Conservation (phyloP, 2,797 vertebrate species). For the Ibycter americanus region DNA sequence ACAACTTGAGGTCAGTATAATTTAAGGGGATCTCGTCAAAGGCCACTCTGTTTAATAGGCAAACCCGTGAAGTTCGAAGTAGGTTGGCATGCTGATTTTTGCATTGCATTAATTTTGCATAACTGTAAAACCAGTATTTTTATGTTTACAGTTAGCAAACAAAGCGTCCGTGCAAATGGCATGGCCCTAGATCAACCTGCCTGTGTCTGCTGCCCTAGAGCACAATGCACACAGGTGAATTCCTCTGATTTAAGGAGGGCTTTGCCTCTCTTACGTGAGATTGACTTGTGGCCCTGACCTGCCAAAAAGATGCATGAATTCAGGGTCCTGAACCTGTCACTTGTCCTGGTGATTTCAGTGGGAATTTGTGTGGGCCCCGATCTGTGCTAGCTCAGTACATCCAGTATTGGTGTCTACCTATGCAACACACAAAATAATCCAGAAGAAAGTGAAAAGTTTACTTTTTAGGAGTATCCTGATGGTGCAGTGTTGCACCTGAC, state of each 20-base stretch:
- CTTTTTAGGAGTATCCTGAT: neutral
- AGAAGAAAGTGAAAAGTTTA: neutral
- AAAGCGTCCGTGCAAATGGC: neutral
- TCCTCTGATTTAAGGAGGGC: neutral
- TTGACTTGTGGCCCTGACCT: neutral
- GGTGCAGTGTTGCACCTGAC: neutral
- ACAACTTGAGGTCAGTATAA: neutral
- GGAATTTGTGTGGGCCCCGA: neutral
- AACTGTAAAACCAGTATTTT: neutral
- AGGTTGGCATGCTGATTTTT: neutral
- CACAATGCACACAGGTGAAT: neutral
- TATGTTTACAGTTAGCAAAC: neutral
- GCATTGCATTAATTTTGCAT: neutral
- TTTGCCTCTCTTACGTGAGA: fast-evolving
- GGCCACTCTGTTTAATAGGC: neutral
- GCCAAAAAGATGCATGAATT: neutral
- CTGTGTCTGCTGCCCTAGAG: neutral
- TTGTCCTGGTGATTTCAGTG: neutral
- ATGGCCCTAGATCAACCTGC: neutral
- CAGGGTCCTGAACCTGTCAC: neutral
- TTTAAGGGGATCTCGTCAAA: neutral
- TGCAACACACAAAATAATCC: neutral
- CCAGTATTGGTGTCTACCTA: neutral
- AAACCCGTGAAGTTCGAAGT: neutral
- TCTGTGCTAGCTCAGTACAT: neutral